Conservation (phyloP, 1,140 invertebrate species). For the Pectinophora gossypiella region DNA sequence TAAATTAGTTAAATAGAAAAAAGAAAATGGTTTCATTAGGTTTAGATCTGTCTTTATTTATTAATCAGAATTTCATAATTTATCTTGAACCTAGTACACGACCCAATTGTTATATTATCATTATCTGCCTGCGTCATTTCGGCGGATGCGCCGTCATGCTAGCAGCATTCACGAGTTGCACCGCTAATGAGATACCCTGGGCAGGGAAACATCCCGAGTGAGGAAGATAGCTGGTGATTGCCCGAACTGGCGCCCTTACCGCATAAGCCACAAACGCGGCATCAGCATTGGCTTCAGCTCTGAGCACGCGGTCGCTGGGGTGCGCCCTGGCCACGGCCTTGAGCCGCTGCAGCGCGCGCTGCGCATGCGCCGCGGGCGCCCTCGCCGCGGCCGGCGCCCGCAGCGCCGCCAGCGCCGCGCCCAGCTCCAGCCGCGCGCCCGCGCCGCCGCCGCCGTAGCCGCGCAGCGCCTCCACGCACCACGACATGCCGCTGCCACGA, state of each 20-base stretch:
- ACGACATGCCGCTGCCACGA: constrained; percentile 45
- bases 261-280: constrained; percentile 67
- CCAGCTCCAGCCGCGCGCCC: constrained; percentile 60
- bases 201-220: no score
- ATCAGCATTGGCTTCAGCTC: constrained; percentile 60
- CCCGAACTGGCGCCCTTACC: constrained; percentile 23
- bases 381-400: constrained; percentile 27
- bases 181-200: no score
- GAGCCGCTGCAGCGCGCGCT: constrained; percentile 45
- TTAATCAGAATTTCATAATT: no score
- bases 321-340: constrained; percentile 50
- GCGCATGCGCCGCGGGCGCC: constrained; percentile 28
- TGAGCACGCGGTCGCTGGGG: constrained; percentile 42
- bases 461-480: constrained; percentile 68
- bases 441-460: constrained; percentile 59
- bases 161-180: no score
- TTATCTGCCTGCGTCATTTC: no score
- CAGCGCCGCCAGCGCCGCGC: constrained; percentile 55
- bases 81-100: no score
- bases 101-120: no score
- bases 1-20: no score
- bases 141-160: no score
- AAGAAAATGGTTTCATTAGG: no score
- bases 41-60: no score
- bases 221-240: no score